phyloP scores from a whole-genome alignment of 2,113 vertebrate species.

The Myotis lucifugus region DNA sequence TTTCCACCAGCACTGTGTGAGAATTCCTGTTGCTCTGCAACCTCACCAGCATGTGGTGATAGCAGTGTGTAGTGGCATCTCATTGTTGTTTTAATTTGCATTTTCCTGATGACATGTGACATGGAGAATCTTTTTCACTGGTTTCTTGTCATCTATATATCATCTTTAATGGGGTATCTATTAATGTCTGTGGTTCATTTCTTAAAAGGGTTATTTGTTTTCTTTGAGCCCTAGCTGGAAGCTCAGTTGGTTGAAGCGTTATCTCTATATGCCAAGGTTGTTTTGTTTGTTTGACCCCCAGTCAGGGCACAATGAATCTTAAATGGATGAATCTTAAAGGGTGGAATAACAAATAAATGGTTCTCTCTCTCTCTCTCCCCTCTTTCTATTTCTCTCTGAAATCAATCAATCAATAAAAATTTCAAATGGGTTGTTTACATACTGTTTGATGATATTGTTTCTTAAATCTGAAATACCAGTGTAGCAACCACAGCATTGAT shows the following conservation, averaged over 20 bases:
- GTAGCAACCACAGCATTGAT: background rate
- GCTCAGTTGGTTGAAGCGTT: background rate
- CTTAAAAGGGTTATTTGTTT: background rate
- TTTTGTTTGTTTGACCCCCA: background rate
- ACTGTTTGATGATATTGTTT: background rate
- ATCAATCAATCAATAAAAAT: background rate
- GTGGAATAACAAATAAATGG: background rate
- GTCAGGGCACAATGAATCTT: background rate
- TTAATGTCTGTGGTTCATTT: background rate
- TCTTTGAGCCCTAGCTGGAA: background rate
- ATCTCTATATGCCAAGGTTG: background rate
- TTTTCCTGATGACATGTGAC: background rate
- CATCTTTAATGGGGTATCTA: background rate
- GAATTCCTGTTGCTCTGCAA: background rate
- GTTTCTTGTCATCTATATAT: background rate
- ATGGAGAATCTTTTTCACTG: background rate
- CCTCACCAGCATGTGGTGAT: background rate
- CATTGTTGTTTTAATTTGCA: background rate
- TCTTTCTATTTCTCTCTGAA: background rate
- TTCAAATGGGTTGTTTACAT: background rate
- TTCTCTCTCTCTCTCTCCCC: background rate
- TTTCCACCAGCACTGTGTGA: background rate
- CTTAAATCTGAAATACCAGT: background rate
- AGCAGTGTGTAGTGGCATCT: background rate
- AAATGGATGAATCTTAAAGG: background rate